phyloP scores from a whole-genome alignment of 1,140 invertebrate genomes.

The Bombus superbus region DNA sequence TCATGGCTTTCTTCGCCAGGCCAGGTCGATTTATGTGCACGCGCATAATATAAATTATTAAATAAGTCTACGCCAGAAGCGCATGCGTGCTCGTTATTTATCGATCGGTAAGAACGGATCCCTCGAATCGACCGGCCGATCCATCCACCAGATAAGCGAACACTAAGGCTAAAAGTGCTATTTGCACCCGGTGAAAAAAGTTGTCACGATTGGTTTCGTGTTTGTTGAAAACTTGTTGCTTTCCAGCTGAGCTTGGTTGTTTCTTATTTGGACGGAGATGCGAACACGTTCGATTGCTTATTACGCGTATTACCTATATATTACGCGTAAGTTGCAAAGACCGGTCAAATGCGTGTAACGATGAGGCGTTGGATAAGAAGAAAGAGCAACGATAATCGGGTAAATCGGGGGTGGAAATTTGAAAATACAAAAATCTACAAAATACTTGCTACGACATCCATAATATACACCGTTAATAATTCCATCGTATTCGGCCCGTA shows the following conservation, averaged over 20 bases:
- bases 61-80: constrained; percentile 72
- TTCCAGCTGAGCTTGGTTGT: background rate
- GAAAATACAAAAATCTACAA: too few relatives aligned
- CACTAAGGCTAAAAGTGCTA: background rate
- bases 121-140: constrained; percentile 24
- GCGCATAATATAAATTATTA: constrained; percentile 83
- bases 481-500: too few relatives aligned
- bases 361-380: too few relatives aligned
- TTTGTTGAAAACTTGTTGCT: constrained; percentile 38
- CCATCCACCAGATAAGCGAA: constrained; percentile 21
- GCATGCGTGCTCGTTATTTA: constrained; percentile 39
- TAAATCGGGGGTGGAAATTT: too few relatives aligned
- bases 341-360: background rate
- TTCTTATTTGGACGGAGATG: background rate
- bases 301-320: background rate
- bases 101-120: constrained; percentile 50
- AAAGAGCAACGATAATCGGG: too few relatives aligned
- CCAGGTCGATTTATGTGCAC: constrained; percentile 80
- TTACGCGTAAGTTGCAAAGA: background rate
- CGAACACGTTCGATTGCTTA: background rate
- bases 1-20: constrained; percentile 80
- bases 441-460: too few relatives aligned
- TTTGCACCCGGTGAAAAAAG: background rate
- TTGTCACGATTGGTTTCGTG: constrained; percentile 8
- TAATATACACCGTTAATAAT: too few relatives aligned